Conservation (phyloP, 2,113 vertebrate genomes). For the Romanogobio albipinnatus region DNA sequence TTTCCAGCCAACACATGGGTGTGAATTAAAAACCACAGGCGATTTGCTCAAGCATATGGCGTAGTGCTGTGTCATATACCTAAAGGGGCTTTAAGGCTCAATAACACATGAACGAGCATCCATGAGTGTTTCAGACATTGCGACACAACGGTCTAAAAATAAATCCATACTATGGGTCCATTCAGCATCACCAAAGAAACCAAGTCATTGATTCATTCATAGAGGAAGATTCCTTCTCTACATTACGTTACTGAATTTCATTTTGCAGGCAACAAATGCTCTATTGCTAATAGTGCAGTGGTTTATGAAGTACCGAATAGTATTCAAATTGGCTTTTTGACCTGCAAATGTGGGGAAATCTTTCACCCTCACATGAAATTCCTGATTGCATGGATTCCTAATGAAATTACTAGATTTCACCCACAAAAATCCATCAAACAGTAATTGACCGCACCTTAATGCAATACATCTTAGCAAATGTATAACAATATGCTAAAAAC, state of each 20-base stretch:
- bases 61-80: slow-evolving; percentile 16
- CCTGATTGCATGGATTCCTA: no score
- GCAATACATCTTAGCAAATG: no score
- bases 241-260: neutral
- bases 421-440: no score
- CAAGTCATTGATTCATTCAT: neutral
- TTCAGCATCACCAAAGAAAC: slow-evolving; percentile 16
- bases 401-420: no score
- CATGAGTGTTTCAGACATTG: neutral
- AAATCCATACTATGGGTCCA: neutral
- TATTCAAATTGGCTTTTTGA: neutral
- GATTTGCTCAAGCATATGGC: slow-evolving; percentile 53
- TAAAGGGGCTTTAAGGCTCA: slow-evolving; percentile 28
- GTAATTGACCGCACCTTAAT: no score
- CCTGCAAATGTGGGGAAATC: neutral
- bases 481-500: no score
- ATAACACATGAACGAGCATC: slow-evolving; percentile 2
- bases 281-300: neutral
- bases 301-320: neutral
- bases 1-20: slow-evolving; percentile 39
- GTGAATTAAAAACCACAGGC: slow-evolving; percentile 35
- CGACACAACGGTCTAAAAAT: neutral
- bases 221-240: neutral
- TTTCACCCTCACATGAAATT: neutral
- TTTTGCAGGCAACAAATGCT: neutral